phyloP scores from a whole-genome alignment of 2,888 invertebrate species.

The Sthenelais limicola region DNA sequence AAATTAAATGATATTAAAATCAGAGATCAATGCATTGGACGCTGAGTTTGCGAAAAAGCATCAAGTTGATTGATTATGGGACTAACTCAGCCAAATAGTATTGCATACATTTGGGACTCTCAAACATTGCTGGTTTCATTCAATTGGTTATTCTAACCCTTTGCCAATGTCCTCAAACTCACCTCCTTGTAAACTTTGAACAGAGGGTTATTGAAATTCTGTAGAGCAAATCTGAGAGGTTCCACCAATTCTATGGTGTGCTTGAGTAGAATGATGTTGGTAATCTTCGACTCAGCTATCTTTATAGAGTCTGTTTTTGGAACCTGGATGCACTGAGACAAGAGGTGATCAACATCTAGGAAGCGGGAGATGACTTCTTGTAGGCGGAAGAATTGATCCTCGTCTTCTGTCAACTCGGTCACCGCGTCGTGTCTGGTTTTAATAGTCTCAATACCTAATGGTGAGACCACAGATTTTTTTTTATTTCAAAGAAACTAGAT shows the following conservation, averaged over 20 bases:
- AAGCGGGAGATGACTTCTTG: conserved; percentile 76
- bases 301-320: conserved; percentile 72
- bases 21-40: background rate
- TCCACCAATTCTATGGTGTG: conserved; percentile 82
- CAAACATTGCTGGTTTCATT: too few relatives aligned
- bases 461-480: background rate
- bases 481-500: background rate
- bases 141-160: too few relatives aligned
- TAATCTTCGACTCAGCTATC: conserved; percentile 83
- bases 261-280: conserved; percentile 84
- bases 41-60: too few relatives aligned
- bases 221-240: conserved; percentile 77
- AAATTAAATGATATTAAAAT: background rate
- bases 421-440: conserved; percentile 82
- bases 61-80: too few relatives aligned
- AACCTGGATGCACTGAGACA: conserved; percentile 75
- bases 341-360: conserved; percentile 84
- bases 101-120: too few relatives aligned
- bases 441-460: conserved; percentile 77
- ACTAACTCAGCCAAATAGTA: too few relatives aligned
- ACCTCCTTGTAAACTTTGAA: conserved; percentile 78
- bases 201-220: conserved; percentile 75
- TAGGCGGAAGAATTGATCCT: conserved; percentile 78
- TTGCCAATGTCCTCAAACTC: conserved; percentile 15
- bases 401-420: conserved; percentile 82